Evolutionary conservation across 2,797 vertebrate genomes (phyloP), one percentile per base, ranked within the genome.

Genomic region (Sarcophilus harrisii): DNA sequence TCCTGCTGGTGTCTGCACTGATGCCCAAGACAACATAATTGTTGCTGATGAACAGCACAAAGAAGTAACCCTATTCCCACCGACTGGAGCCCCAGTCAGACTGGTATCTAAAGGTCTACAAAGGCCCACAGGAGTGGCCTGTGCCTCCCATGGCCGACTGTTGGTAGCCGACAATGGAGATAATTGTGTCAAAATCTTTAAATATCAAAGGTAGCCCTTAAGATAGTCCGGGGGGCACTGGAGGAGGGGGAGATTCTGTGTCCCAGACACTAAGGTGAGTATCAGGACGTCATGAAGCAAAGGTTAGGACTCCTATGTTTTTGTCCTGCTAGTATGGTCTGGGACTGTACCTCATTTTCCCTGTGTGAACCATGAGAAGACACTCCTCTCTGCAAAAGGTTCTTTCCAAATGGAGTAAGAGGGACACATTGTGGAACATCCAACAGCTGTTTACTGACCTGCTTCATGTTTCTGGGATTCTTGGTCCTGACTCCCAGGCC

Each of bases 141-240:
- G 98, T 94, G 97, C 96, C 1, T 96, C 96, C 57, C 97, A 98
- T 0, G 98, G 98, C 38, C 97, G 96, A 90, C 97, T 99, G 59
- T 97, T 98, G 12, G 98, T 98, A 91, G 98, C 97, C 3, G 98
- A 98, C 0, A n/a, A 97, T 0, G 97, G 95, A 18, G 98, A 98
- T 2, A 96, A 98, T 59, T 96, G 94, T 60, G 54, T 98, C 66
- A 98, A 98, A 94, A 96, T 98, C 66, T 99, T 98, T 62, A 98
- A 97, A 90, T 98, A 98, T 55, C 92, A 95, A 0, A 94, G 96
- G 54, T 45, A 98, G 95, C 32, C 91, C 97, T 90, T 92, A 90
- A 45, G 38, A 45, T 81, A 81, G 18, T 38, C 38, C 1, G 18
- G 66, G 24, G 3, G 38, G 38, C 12, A 27, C 1, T 45, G 73